Evolutionary conservation across 2,888 invertebrate genomes (phyloP).

Genomic region (Cheilosia grossa): DNA sequence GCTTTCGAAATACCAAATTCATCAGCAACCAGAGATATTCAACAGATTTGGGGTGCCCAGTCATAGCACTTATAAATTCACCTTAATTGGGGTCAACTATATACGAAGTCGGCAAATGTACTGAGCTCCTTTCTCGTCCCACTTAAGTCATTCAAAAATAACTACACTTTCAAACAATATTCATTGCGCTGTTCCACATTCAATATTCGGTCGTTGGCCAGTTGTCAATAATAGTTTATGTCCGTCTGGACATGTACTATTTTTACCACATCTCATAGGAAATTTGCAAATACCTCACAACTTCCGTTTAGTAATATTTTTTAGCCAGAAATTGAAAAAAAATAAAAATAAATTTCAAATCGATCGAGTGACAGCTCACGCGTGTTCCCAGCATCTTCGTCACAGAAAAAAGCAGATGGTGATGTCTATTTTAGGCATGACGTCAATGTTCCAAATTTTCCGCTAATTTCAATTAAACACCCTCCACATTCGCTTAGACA

Average conservation of each 20-base stretch:
- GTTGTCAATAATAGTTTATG: neutral
- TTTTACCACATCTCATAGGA: too few relatives aligned
- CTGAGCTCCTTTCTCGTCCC: neutral
- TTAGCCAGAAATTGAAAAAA: constrained; percentile 11
- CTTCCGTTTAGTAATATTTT: neutral
- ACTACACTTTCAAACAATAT: neutral
- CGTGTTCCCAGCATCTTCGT: constrained; percentile 18
- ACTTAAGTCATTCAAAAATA: constrained; percentile 10
- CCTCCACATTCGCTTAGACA: neutral
- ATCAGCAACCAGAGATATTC: too few relatives aligned
- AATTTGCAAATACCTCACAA: constrained; percentile 7
- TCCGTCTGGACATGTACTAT: neutral
- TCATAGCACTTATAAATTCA: too few relatives aligned
- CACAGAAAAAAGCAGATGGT: constrained; percentile 29
- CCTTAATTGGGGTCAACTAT: neutral
- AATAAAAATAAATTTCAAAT: too few relatives aligned
- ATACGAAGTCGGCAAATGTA: neutral
- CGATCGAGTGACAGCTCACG: constrained; percentile 29
- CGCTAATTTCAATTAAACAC: constrained; percentile 9
- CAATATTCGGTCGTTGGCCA: constrained; percentile 3
- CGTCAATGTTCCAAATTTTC: constrained; percentile 47
- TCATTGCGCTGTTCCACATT: neutral
- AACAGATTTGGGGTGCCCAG: too few relatives aligned
- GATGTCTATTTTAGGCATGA: constrained; percentile 42
- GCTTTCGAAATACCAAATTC: too few relatives aligned